Conservation (phyloP, 2,113 vertebrate species). For the Labeo rohita region DNA sequence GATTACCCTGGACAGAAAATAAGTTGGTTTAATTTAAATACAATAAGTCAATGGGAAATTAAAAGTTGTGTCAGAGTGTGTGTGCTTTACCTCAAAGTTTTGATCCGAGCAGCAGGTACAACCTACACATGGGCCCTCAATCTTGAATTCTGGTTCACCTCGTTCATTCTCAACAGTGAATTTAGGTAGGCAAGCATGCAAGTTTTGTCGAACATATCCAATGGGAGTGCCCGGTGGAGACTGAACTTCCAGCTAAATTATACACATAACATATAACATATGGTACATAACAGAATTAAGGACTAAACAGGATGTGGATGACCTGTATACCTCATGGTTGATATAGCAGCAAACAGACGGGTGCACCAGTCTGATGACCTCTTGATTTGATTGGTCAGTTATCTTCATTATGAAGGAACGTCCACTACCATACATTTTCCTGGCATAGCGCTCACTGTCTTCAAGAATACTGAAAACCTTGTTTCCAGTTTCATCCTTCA, state of each 20-base stretch:
- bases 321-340: slow-evolving; percentile 77
- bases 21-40: too few relatives aligned
- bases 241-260: slow-evolving; percentile 69
- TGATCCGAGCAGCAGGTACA: slow-evolving; percentile 78
- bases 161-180: slow-evolving; percentile 81
- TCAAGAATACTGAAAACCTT: slow-evolving; percentile 80
- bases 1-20: background rate
- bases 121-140: slow-evolving; percentile 74
- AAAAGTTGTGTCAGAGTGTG: too few relatives aligned
- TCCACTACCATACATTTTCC: slow-evolving; percentile 70
- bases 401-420: slow-evolving; percentile 77
- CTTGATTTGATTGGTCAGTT: slow-evolving; percentile 75
- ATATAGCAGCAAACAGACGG: slow-evolving; percentile 75
- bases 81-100: slow-evolving; percentile 78
- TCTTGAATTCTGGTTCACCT: slow-evolving; percentile 74
- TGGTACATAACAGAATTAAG: background rate
- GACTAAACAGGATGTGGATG: background rate
- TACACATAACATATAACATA: background rate
- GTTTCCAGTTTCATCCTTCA: slow-evolving; percentile 81
- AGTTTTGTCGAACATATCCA: slow-evolving; percentile 80
- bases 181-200: slow-evolving; percentile 79
- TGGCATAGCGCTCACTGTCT: slow-evolving; percentile 75
- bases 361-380: slow-evolving; percentile 74
- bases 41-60: too few relatives aligned
- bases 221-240: slow-evolving; percentile 67